Evolutionary conservation across 2,113 vertebrate species (phyloP), one percentile per base, ranked within the genome.

Genomic region (Corythornis cristatus): DNA sequence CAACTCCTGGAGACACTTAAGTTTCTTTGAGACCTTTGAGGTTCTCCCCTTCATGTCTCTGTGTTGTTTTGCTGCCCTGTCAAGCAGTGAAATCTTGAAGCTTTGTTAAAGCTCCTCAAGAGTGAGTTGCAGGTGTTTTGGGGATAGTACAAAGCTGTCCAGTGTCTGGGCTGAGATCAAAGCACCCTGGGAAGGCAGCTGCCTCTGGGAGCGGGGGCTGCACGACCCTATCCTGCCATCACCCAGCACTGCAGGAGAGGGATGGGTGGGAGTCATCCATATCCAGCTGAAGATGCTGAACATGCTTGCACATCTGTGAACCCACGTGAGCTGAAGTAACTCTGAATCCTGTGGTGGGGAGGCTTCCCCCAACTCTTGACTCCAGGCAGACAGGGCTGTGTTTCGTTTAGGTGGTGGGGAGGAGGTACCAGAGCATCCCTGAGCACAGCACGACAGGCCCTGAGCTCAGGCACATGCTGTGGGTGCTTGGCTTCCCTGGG

Each of bases 371-470:
- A 23, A 8, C 45, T 60, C 62, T 15, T 15, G 1, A 3, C 15
- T 4, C 17, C 15, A 13, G 14, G 60, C 48, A 51, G 67, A 8
- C 25, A 42, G 51, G 46, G 40, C 25, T 75, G 43, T 3, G 18
- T 53, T 73, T 50, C 2, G 1, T 56, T 43, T 3, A 5, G 4
- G 4, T 29, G 46, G 6, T 6, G 16, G 15, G n/a, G 50, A 64
- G n/a, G 43, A 45, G 70, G 43, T 9, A 18, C 6, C 18, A 15
- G 18, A 1, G 1, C 51, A 54, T 48, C 81, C 64, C 3, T 1
- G 11, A 21, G 35, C 3, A 7, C 43, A 20, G 20, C 35, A 3
- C 0, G 0, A 16, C 23, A 0, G 0, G 26, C 37, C 22, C 65
- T 45, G 82, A 61, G 42, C 66, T 50, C 14, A 0, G 33, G 17